Evolutionary conservation across 2,888 invertebrate genomes (phyloP).

Genomic region (Noctua fimbriata): DNA sequence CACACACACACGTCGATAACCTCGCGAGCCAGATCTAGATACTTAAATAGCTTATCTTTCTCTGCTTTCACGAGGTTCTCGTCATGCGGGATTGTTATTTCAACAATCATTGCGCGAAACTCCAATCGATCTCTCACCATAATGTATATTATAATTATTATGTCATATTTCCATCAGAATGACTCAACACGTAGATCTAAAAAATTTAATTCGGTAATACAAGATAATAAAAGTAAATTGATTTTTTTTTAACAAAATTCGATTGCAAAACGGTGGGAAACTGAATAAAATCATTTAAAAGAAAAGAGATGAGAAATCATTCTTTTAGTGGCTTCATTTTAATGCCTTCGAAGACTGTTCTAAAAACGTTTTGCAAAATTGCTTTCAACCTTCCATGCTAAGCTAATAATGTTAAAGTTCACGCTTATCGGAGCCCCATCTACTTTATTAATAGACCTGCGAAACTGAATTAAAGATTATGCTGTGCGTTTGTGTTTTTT

Average conservation of each 20-base stretch:
- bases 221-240: background rate
- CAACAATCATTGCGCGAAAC: too few species aligned
- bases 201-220: background rate
- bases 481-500: background rate
- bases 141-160: too few species aligned
- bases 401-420: conserved; percentile 48
- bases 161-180: background rate
- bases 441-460: conserved; percentile 25
- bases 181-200: background rate
- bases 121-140: too few species aligned
- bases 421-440: conserved; percentile 30
- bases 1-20: too few species aligned
- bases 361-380: conserved; percentile 32
- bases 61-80: too few species aligned
- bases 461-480: conserved; percentile 15
- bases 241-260: background rate
- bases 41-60: too few species aligned
- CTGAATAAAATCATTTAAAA: background rate
- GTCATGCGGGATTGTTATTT: too few species aligned
- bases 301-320: conserved; percentile 3
- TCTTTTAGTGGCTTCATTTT: conserved; percentile 5
- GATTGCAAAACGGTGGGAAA: background rate
- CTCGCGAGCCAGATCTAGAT: too few species aligned
- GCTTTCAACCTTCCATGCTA: conserved; percentile 8
- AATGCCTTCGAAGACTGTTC: conserved; percentile 13